Conservation (phyloP, 2,888 invertebrate species). For the Nomada ferruginata region DNA sequence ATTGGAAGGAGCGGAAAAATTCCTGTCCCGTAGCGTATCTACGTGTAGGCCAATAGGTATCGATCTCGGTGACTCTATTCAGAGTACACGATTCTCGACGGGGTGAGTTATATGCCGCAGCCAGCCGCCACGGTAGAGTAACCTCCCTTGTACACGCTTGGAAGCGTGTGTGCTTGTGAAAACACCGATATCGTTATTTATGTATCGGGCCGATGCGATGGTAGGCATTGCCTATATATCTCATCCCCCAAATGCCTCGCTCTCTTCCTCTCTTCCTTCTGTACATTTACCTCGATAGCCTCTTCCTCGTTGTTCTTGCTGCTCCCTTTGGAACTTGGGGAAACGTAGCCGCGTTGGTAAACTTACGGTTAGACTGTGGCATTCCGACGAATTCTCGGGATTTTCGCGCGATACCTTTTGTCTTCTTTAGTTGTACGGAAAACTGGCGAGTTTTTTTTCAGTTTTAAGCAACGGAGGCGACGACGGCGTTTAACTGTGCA, state of each 20-base stretch:
- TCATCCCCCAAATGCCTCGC: slow-evolving; percentile 59
- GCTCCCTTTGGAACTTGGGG: slow-evolving; percentile 43
- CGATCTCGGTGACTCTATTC: slow-evolving; percentile 79
- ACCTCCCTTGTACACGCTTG: slow-evolving; percentile 76
- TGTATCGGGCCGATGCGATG: slow-evolving; percentile 78
- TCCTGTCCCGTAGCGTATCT: slow-evolving; percentile 71
- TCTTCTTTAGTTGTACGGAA: slow-evolving; percentile 30
- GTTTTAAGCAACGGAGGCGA: slow-evolving; percentile 9
- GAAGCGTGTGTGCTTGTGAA: slow-evolving; percentile 78
- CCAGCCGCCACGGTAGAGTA: slow-evolving; percentile 73
- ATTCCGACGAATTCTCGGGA: slow-evolving; percentile 62
- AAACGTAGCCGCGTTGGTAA: slow-evolving; percentile 47
- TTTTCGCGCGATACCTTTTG: slow-evolving; percentile 59
- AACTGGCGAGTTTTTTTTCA: background rate
- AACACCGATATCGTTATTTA: slow-evolving; percentile 83
- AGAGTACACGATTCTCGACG: slow-evolving; percentile 77
- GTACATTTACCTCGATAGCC: background rate
- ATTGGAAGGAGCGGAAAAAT: slow-evolving; percentile 58
- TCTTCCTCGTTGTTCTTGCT: slow-evolving; percentile 4
- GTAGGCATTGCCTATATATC: slow-evolving; percentile 64
- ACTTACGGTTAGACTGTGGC: slow-evolving; percentile 59
- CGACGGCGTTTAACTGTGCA: slow-evolving; percentile 7
- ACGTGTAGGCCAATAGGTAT: slow-evolving; percentile 78
- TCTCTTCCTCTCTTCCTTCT: slow-evolving; percentile 1
- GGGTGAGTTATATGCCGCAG: slow-evolving; percentile 75